Conservation (phyloP, 2,888 invertebrate genomes). For the Metacarcinus magister region DNA sequence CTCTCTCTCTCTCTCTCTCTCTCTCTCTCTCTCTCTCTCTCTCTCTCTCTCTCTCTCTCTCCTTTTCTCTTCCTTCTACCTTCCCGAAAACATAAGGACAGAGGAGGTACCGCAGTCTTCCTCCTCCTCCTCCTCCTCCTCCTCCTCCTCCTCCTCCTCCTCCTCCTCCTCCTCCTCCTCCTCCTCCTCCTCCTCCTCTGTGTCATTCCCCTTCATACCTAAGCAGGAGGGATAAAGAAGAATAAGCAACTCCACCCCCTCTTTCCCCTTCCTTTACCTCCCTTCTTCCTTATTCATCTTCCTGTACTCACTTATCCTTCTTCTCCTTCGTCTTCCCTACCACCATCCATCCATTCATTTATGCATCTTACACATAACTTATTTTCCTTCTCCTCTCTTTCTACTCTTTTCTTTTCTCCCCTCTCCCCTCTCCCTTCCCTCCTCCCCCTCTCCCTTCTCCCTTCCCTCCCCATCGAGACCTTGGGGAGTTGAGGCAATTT, state of each 20-base stretch:
- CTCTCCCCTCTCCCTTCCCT: not conserved
- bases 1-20: conserved; percentile 36
- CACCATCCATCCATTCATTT: not conserved
- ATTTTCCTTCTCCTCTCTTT: not conserved
- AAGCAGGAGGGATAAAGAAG: not conserved
- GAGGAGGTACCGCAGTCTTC: not conserved
- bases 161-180: conserved; percentile 17
- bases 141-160: not conserved
- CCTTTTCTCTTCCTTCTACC: not conserved
- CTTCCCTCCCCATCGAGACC: not conserved
- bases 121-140: not conserved
- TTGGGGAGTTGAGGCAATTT: conserved; percentile 71
- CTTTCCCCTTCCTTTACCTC: not conserved
- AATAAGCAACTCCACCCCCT: not conserved
- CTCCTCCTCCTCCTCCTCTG: not conserved
- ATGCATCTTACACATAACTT: not conserved
- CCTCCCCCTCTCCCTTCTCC: not conserved
- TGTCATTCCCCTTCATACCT: not conserved
- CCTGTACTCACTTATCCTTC: not conserved
- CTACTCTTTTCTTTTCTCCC: not conserved
- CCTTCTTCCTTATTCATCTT: not conserved
- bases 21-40: conserved; percentile 42
- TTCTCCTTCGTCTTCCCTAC: not conserved
- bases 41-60: conserved; percentile 19
- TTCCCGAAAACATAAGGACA: not conserved